phyloP scores from a whole-genome alignment of 2,113 vertebrate species.

The Spermophilus dauricus region DNA sequence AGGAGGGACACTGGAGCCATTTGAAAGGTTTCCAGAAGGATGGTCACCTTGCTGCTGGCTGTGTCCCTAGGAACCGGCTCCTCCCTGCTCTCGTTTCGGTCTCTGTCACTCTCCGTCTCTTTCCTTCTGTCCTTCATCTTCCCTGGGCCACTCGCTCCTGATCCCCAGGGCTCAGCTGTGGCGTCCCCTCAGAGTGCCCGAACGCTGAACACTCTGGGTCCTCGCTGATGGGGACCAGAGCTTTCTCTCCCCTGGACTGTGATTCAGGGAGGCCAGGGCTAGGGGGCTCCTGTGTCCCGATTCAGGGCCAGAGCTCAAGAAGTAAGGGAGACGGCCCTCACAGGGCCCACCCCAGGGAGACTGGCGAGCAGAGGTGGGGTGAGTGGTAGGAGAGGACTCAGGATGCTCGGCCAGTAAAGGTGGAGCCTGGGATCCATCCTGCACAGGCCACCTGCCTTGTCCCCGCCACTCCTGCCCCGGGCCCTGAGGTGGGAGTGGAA shows the following conservation, averaged over 20 bases:
- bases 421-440: not conserved
- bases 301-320: not conserved
- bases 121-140: not conserved
- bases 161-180: not conserved
- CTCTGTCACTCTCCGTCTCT: not conserved
- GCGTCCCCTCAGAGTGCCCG: not conserved
- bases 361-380: not conserved
- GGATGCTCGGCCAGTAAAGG: not conserved
- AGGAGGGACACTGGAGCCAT: not conserved
- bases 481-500: accelerated
- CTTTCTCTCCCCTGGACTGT: not conserved
- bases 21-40: not conserved
- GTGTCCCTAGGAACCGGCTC: not conserved
- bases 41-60: not conserved
- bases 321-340: not conserved
- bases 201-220: not conserved
- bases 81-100: not conserved
- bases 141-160: not conserved
- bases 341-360: not conserved
- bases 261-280: not conserved
- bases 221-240: too few species aligned
- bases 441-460: not conserved
- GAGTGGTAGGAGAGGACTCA: not conserved
- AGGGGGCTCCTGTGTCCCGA: not conserved
- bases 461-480: not conserved